phyloP scores from a whole-genome alignment of 2,888 invertebrate genomes.

The Achlya flavicornis region DNA sequence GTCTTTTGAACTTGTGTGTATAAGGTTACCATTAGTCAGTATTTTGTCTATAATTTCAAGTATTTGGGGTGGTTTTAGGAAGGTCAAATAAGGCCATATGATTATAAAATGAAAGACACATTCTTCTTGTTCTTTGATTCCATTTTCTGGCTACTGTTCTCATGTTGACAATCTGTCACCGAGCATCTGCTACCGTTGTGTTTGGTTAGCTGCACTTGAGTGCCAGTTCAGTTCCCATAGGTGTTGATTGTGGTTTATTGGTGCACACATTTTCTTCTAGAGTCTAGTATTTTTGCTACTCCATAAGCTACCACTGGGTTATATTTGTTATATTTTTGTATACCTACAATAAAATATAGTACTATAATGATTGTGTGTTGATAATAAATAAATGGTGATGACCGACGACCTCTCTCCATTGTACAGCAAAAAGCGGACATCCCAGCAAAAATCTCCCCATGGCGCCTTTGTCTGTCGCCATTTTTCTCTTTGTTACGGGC shows the following conservation, averaged over 20 bases:
- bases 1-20: constrained; percentile 1
- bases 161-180: no score
- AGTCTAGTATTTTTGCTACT: no score
- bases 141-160: no score
- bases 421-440: constrained; percentile 20
- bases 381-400: constrained; percentile 23
- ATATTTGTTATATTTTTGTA: no score
- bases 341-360: background rate
- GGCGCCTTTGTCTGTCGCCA: constrained; percentile 25
- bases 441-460: constrained; percentile 28
- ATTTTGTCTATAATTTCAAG: background rate
- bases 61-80: background rate
- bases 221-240: no score
- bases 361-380: constrained; percentile 2
- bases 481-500: constrained; percentile 26
- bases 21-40: background rate
- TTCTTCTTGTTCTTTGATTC: no score
- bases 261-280: background rate
- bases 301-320: no score
- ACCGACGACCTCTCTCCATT: constrained; percentile 21
- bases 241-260: no score
- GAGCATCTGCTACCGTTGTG: no score
- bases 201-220: no score
- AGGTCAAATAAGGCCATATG: background rate
- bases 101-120: no score